A percentile compares a stretch with the other conserved stretches of the same genome.
phyloP scores from a whole-genome alignment of 1,140 invertebrate genomes.

The Kradibia gibbosae region DNA sequence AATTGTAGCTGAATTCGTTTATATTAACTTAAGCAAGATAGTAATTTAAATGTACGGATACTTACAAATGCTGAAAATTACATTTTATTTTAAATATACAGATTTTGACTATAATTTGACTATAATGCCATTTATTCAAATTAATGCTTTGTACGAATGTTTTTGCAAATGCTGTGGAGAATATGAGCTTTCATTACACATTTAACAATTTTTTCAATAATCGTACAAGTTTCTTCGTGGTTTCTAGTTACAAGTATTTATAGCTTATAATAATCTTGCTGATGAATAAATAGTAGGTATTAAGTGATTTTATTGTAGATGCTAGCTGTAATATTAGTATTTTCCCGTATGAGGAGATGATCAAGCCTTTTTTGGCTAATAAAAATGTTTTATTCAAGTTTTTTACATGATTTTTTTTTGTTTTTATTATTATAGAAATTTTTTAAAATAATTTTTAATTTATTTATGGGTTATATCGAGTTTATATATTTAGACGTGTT shows the following conservation, averaged over 20 bases:
- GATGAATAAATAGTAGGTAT: neutral
- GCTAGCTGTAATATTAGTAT: neutral
- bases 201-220: neutral
- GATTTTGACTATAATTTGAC: neutral
- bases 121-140: neutral
- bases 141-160: neutral
- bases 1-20: slow-evolving; percentile 4
- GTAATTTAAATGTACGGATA: neutral
- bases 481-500: no score
- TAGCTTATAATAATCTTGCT: neutral
- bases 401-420: neutral
- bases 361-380: neutral
- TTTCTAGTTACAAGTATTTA: neutral
- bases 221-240: neutral
- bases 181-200: neutral
- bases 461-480: no score
- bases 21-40: neutral
- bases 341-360: neutral
- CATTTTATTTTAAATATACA: neutral
- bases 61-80: neutral
- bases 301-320: slow-evolving; percentile 1
- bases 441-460: no score
- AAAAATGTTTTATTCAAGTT: neutral
- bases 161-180: neutral
- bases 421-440: no score